These are phyloP conservation scores for Serilophus lunatus DNA, from an alignment of 2,113 vertebrate genomes.

Conservation along the genomic window DNA sequence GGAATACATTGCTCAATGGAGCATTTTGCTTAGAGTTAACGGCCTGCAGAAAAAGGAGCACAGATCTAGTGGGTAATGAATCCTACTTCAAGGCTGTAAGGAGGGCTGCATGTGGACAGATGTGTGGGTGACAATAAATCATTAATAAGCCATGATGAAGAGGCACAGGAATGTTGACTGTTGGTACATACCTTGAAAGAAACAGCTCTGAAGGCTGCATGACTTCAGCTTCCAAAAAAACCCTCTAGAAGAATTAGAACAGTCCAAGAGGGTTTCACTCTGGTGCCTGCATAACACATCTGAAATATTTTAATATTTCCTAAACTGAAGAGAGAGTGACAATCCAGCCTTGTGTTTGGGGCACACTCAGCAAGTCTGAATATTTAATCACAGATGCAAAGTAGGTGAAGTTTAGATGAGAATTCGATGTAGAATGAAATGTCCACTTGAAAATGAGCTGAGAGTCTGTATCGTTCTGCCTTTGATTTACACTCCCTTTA, in stretches of 20 bases:
- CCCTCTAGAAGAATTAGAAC: background rate
- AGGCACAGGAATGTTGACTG: background rate
- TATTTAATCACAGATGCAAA: background rate
- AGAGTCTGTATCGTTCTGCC: background rate
- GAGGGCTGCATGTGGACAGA: background rate
- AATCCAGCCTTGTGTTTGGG: background rate
- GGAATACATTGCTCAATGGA: background rate
- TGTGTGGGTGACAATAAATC: background rate
- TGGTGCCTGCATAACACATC: background rate
- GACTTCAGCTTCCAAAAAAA: background rate
- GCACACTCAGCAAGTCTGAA: background rate
- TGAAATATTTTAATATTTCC: background rate
- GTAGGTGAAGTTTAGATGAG: background rate
- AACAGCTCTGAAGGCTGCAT: background rate
- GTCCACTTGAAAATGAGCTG: background rate
- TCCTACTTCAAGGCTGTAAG: background rate
- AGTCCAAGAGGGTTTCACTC: background rate
- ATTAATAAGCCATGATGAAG: background rate
- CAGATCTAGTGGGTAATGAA: background rate
- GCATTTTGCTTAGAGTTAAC: background rate
- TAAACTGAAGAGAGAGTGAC: background rate
- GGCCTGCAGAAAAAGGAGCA: background rate
- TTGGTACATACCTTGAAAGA: background rate
- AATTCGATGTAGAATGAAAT: background rate
- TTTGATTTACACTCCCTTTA: background rate